Conservation (phyloP, 2,113 vertebrate genomes). For the Rhinoptilus africanus region DNA sequence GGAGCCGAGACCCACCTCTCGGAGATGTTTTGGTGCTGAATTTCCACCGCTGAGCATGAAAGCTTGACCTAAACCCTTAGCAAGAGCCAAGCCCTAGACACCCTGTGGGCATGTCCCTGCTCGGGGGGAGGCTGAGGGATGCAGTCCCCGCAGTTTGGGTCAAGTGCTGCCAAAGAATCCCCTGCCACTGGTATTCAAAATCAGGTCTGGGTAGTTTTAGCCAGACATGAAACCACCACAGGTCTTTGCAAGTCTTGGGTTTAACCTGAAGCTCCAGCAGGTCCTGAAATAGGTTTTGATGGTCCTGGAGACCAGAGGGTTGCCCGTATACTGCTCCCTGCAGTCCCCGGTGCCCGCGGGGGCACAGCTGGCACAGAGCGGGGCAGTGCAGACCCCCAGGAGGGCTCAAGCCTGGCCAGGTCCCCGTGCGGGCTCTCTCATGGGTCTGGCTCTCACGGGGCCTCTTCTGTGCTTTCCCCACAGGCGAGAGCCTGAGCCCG, state of each 20-base stretch:
- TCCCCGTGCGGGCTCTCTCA: rapidly evolving
- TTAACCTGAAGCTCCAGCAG: neutral
- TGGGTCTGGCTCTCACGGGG: neutral
- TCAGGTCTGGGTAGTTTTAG: neutral
- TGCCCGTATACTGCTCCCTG: rapidly evolving
- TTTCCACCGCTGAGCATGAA: rapidly evolving
- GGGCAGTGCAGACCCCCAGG: neutral
- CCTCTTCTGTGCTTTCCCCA: neutral
- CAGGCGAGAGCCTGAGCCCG: conserved; percentile 72
- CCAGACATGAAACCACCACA: neutral
- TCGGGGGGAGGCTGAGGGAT: neutral
- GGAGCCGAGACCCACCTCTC: neutral
- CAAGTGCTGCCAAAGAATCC: neutral
- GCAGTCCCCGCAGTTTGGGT: neutral
- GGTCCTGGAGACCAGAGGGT: neutral
- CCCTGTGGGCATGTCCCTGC: rapidly evolving
- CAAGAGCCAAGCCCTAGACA: neutral
- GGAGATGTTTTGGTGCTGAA: neutral
- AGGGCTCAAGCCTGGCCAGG: neutral
- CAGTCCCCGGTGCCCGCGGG: neutral
- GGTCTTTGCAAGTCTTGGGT: neutral
- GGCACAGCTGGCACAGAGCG: neutral
- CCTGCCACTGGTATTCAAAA: neutral
- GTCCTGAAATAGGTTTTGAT: neutral
- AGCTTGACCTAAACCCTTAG: neutral